Evolutionary conservation across 2,113 vertebrate species (phyloP).

Genomic region (Sphyrna mokarran): DNA sequence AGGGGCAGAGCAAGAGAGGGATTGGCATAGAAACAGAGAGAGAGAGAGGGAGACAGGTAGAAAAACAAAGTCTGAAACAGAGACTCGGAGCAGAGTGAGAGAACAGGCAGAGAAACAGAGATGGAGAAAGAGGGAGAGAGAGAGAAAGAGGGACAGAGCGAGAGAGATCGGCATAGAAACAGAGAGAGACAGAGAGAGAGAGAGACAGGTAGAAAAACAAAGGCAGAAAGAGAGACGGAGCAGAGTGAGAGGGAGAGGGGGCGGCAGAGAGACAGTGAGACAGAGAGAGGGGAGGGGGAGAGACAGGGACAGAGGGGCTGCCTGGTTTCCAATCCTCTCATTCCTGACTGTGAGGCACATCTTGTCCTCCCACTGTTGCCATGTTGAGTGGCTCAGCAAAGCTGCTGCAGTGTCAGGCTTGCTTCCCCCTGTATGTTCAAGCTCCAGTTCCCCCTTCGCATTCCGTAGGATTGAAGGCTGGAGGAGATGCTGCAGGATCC

Average conservation of each 20-base stretch:
- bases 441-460: background rate
- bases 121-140: background rate
- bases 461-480: background rate
- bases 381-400: background rate
- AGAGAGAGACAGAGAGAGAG: background rate
- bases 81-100: too few relatives aligned
- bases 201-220: background rate
- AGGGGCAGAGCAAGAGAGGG: too few relatives aligned
- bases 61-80: background rate
- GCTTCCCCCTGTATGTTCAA: background rate
- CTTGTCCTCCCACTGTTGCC: background rate
- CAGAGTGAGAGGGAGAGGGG: background rate
- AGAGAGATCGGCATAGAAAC: too few relatives aligned
- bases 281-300: background rate
- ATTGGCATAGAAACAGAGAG: too few relatives aligned
- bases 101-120: background rate
- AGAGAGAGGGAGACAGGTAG: too few relatives aligned
- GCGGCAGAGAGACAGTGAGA: background rate
- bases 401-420: background rate
- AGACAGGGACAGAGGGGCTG: background rate
- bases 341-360: background rate
- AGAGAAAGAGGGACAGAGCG: background rate
- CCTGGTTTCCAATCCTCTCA: background rate
- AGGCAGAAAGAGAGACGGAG: too few relatives aligned
- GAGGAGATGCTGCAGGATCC: background rate